phyloP scores from a whole-genome alignment of 2,888 invertebrate species.

The Calliopum simillimum region DNA sequence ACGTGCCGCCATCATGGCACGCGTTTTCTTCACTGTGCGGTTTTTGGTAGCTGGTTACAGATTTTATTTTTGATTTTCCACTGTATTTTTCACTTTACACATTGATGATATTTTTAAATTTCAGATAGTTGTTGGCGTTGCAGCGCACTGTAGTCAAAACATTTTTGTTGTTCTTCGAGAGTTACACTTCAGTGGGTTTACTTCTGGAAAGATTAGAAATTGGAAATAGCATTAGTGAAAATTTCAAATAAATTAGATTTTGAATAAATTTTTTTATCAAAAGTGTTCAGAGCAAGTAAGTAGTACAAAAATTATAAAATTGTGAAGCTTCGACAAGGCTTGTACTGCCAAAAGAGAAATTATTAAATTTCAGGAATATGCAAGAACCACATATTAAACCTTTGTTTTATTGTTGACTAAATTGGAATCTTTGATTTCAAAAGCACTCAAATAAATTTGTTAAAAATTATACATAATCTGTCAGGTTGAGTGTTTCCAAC shows the following conservation, averaged over 20 bases:
- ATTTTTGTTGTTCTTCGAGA: background rate
- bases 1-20: slow-evolving; percentile 62
- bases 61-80: background rate
- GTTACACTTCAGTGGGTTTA: background rate
- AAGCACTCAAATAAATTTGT: too few relatives aligned
- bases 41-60: background rate
- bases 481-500: too few relatives aligned
- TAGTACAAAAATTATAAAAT: too few relatives aligned
- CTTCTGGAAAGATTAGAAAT: slow-evolving; percentile 29
- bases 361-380: too few relatives aligned
- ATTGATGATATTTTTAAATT: background rate
- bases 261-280: too few relatives aligned
- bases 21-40: slow-evolving; percentile 44
- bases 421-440: too few relatives aligned
- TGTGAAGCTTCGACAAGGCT: too few relatives aligned
- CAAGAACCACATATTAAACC: too few relatives aligned
- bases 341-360: too few relatives aligned
- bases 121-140: background rate
- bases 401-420: too few relatives aligned
- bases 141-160: background rate
- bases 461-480: too few relatives aligned
- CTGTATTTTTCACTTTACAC: background rate
- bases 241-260: background rate
- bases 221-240: background rate
- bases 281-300: too few relatives aligned